A percentile compares a stretch with the other conserved stretches of the same genome.
These are phyloP conservation scores for Lindbergichthys nudifrons DNA, from an alignment of 2,797 vertebrate species.

Conservation along the genomic window DNA sequence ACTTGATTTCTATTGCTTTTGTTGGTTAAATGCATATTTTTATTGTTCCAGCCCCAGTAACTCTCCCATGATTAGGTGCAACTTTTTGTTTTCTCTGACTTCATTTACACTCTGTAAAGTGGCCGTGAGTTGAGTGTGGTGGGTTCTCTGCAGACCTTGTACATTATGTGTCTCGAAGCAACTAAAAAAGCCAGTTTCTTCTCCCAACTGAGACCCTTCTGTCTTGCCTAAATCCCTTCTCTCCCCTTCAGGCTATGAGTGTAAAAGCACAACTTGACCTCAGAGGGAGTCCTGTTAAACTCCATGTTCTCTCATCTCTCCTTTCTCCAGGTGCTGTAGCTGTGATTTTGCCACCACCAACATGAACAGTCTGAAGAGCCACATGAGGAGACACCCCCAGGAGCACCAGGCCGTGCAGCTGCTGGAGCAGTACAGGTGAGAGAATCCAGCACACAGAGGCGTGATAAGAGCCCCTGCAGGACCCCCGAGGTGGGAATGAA, in stretches of 20 bases:
- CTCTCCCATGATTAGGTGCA: neutral
- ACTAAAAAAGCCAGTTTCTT: slow-evolving; percentile 41
- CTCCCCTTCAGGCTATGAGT: slow-evolving; percentile 40
- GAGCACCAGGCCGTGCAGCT: slow-evolving; percentile 91
- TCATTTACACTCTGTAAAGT: slow-evolving; percentile 21
- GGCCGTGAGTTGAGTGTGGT: neutral
- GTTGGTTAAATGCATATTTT: neutral
- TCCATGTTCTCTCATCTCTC: neutral
- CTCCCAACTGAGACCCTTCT: slow-evolving; percentile 45
- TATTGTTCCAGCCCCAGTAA: neutral
- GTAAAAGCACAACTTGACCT: slow-evolving; percentile 29
- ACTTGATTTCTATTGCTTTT: neutral
- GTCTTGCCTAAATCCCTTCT: slow-evolving; percentile 45
- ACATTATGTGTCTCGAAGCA: slow-evolving; percentile 47
- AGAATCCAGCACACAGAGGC: neutral
- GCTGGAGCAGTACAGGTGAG: slow-evolving; percentile 91
- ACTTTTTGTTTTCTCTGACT: slow-evolving; percentile 8
- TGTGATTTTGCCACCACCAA: slow-evolving; percentile 92
- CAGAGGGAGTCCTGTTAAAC: slow-evolving; percentile 35
- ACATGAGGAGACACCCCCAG: slow-evolving; percentile 91
- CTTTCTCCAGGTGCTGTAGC: slow-evolving; percentile 83
- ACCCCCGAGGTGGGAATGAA: neutral
- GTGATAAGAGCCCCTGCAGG: neutral
- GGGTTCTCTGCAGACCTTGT: slow-evolving; percentile 30
- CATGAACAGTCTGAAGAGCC: slow-evolving; percentile 92